Base-by-base conservation (phyloP, 2,888 invertebrate species). In the Torymus auratus region DNA sequence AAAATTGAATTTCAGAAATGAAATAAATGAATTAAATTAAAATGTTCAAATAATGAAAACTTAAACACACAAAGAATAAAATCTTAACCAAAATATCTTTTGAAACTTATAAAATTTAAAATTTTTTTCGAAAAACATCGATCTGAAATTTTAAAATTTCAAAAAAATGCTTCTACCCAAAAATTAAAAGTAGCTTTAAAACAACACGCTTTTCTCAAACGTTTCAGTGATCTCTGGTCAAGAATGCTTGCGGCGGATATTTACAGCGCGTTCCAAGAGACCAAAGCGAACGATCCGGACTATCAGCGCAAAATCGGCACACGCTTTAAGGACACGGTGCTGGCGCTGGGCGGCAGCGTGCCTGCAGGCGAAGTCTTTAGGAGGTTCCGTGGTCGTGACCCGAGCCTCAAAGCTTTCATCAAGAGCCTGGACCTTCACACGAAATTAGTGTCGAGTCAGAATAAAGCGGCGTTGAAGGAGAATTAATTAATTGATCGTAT, bases 381-480 rank as follows among this genome's bases (percentile, higher is more conserved):
- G 78, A 93, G 95, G 88, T 99, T 98, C 91, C 93, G 97, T 83
- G 98, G 98, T 0, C 93, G 98, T 70, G 98, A 99, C 91, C 98
- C 98, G 0, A 96, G 96, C 1, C 95, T 96, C 0, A 95, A 96
- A 88, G 96, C 97, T 0, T 91, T 98, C 58, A 91, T 98, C 0
- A 94, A 93, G 84, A 93, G 93, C 81, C 91, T 95, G 67, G 93
- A 94, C 58, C 80, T 86, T 14, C 41, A 41, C 5, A 41, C 7
- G 7, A 81, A 83, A 67, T 13, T 14, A 76, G 55, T 68, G 1
- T 5, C 5, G 15, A 53, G 7, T n/a, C 10, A 1, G 75, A 82
- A 23, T 41, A 41, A 41, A 41, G 41, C 41, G 7, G 41, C 41
- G 7, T 41, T 41, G 7, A 41, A 41, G 7, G 41, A 41, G 41